Percentiles rank a stretch among this genome's conserved stretches.
phyloP scores from a whole-genome alignment of 2,113 vertebrate species.

The Pangasianodon hypophthalmus region DNA sequence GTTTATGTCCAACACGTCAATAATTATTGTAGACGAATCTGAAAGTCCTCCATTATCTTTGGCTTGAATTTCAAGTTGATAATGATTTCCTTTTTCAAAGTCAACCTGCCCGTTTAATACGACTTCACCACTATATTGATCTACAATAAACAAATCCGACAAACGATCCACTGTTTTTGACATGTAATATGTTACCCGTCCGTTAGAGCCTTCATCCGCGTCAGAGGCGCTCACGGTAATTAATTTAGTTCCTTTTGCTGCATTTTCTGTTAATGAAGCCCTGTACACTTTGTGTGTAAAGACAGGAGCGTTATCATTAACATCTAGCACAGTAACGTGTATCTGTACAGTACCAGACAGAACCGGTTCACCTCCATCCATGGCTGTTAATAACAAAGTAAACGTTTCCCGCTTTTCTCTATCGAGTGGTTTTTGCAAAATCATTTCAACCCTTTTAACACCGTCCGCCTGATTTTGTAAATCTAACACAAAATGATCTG shows the following conservation, averaged over 20 bases:
- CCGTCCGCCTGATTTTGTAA: constrained; percentile 51
- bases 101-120: constrained; percentile 62
- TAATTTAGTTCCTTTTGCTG: constrained; percentile 47
- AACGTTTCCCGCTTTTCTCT: constrained; percentile 63
- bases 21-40: constrained; percentile 66
- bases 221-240: constrained; percentile 60
- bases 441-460: constrained; percentile 56
- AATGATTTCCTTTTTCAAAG: constrained; percentile 70
- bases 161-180: too few relatives aligned
- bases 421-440: constrained; percentile 59
- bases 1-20: constrained; percentile 72
- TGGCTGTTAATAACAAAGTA: constrained; percentile 56
- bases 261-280: constrained; percentile 49
- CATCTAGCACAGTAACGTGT: constrained; percentile 56
- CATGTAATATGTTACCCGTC: constrained; percentile 64
- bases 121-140: neutral
- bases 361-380: constrained; percentile 63
- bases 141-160: constrained; percentile 58
- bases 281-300: constrained; percentile 57
- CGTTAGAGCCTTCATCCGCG: constrained; percentile 65
- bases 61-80: constrained; percentile 69
- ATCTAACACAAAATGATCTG: constrained; percentile 19
- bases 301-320: constrained; percentile 51
- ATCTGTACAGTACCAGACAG: constrained; percentile 64
- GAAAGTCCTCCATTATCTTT: constrained; percentile 72